phyloP scores from a whole-genome alignment of 2,113 vertebrate genomes.

The Sinocyclocheilus anophthalmus region DNA sequence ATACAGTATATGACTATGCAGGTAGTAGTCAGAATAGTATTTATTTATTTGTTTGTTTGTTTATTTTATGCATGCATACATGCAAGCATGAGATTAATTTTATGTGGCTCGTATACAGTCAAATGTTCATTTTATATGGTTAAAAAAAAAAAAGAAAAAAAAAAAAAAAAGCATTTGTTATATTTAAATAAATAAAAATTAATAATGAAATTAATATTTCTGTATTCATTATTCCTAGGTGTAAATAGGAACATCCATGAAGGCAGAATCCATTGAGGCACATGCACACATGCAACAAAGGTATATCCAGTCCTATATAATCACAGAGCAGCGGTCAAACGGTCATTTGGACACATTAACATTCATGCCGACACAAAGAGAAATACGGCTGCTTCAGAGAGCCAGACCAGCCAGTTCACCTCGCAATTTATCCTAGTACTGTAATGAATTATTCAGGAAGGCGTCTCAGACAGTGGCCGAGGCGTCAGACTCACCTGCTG shows the following conservation, averaged over 20 bases:
- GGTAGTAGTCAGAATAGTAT: background rate
- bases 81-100: no score
- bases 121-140: no score
- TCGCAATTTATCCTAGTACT: background rate
- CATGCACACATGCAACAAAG: background rate
- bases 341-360: slow-evolving; percentile 11
- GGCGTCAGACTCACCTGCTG: slow-evolving; percentile 2
- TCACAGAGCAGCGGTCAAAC: background rate
- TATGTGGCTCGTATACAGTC: no score
- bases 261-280: background rate
- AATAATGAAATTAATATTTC: background rate
- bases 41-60: no score
- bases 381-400: background rate
- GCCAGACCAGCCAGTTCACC: background rate
- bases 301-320: background rate
- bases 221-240: background rate
- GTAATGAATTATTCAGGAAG: slow-evolving; percentile 26
- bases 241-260: background rate
- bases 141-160: no score
- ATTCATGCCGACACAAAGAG: background rate
- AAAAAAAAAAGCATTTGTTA: no score
- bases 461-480: background rate
- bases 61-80: no score
- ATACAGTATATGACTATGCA: background rate
- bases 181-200: no score